Evolutionary conservation across 2,888 invertebrate genomes (phyloP).

Genomic region (Cancer borealis): DNA sequence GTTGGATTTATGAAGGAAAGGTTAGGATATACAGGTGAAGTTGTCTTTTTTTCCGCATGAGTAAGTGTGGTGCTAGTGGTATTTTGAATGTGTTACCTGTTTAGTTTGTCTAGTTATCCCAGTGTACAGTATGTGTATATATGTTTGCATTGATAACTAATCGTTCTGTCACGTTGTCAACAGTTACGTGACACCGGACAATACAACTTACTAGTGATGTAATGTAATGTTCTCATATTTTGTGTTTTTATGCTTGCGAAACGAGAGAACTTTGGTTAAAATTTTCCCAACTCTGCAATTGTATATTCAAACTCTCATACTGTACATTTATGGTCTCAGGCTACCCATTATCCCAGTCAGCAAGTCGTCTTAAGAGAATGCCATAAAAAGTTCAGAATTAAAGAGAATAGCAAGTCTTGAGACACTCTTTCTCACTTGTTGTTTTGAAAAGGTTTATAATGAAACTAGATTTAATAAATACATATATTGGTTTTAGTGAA

Average conservation of each 20-base stretch:
- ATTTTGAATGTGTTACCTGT: too few relatives aligned
- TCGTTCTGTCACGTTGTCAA: too few relatives aligned
- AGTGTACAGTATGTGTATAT: too few relatives aligned
- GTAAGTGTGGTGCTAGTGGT: background rate
- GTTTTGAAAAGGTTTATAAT: background rate
- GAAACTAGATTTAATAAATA: background rate
- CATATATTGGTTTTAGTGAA: background rate
- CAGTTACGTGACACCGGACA: background rate
- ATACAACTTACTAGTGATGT: background rate
- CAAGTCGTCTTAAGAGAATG: conserved; percentile 7
- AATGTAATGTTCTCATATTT: conserved; percentile 10
- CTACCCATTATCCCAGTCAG: conserved; percentile 14
- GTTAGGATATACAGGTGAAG: background rate
- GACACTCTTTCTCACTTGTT: background rate
- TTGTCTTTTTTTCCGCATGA: background rate
- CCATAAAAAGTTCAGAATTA: background rate
- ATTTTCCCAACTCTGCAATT: conserved; percentile 34
- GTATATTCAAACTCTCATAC: conserved; percentile 37
- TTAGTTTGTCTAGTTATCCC: background rate
- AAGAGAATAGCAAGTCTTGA: background rate
- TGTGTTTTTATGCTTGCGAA: background rate
- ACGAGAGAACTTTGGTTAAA: conserved; percentile 5
- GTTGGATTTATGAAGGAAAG: background rate
- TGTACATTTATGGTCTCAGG: conserved; percentile 8
- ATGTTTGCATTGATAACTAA: too few relatives aligned